phyloP scores from a whole-genome alignment of 2,797 vertebrate species.

The Myotis planiceps region DNA sequence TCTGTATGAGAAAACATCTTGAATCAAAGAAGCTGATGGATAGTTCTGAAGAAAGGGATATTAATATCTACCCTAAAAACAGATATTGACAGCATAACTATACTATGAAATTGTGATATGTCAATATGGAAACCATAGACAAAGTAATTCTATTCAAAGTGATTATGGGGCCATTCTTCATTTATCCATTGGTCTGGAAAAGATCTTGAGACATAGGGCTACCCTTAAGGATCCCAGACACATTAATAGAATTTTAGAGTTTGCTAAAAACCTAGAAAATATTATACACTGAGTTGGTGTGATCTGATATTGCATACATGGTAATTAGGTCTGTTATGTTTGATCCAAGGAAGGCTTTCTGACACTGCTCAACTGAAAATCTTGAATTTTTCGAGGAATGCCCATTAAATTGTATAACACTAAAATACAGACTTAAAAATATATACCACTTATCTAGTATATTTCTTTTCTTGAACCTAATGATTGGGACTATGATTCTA shows the following conservation, averaged over 20 bases:
- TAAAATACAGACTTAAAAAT: conserved; percentile 10
- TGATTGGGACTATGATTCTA: background rate
- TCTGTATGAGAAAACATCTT: background rate
- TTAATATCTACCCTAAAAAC: background rate
- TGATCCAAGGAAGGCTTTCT: background rate
- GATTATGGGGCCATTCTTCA: background rate
- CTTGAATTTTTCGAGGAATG: background rate
- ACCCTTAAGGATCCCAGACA: background rate
- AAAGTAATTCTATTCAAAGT: background rate
- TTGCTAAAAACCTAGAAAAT: conserved; percentile 30
- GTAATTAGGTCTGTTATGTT: background rate
- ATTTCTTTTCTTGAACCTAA: conserved; percentile 6
- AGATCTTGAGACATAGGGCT: background rate
- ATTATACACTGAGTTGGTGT: background rate
- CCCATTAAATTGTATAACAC: background rate
- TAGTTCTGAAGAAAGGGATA: background rate
- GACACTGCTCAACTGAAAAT: background rate
- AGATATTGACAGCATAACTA: background rate
- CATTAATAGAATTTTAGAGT: conserved; percentile 17
- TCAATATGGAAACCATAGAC: background rate
- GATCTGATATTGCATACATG: background rate
- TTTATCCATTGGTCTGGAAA: background rate
- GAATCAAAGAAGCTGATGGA: background rate
- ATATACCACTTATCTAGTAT: background rate
- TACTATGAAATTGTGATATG: background rate